Evolutionary conservation across 2,888 invertebrate genomes (phyloP).

Genomic region (Sturmia bella): DNA sequence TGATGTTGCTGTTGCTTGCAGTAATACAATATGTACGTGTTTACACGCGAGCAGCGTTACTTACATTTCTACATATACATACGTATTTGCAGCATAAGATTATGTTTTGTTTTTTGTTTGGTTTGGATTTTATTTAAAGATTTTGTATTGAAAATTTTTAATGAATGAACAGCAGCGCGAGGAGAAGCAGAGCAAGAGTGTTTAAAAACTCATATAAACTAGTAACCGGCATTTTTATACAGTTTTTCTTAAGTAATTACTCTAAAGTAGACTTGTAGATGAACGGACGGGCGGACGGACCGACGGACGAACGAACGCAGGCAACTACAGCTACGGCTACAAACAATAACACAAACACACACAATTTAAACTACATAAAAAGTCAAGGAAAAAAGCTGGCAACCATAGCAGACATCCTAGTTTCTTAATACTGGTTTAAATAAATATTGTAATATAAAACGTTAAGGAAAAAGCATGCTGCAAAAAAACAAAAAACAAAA

Average conservation of each 20-base stretch:
- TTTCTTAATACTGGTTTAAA: constrained; percentile 63
- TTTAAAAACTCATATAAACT: constrained; percentile 58
- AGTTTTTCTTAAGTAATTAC: constrained; percentile 63
- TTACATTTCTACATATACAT: constrained; percentile 48
- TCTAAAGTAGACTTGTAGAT: constrained; percentile 37
- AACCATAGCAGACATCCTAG: constrained; percentile 63
- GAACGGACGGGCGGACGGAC: constrained; percentile 21
- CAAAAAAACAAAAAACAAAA: neutral
- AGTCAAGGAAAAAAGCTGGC: constrained; percentile 26
- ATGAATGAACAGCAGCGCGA: constrained; percentile 66
- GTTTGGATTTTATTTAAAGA: constrained; percentile 43
- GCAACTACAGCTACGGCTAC: constrained; percentile 52
- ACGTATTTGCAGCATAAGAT: constrained; percentile 54
- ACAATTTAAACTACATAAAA: constrained; percentile 16
- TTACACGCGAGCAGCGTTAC: constrained; percentile 32
- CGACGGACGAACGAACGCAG: constrained; percentile 30
- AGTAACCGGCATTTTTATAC: constrained; percentile 69
- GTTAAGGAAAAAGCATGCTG: neutral
- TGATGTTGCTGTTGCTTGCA: constrained; percentile 44
- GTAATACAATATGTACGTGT: constrained; percentile 69
- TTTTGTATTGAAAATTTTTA: constrained; percentile 60
- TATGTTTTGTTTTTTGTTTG: constrained; percentile 12
- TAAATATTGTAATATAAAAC: constrained; percentile 48
- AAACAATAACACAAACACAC: constrained; percentile 15
- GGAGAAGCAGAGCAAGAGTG: neutral